These are phyloP conservation scores for Protonemura montana DNA, from an alignment of 2,888 invertebrate genomes.

Conservation along the genomic window DNA sequence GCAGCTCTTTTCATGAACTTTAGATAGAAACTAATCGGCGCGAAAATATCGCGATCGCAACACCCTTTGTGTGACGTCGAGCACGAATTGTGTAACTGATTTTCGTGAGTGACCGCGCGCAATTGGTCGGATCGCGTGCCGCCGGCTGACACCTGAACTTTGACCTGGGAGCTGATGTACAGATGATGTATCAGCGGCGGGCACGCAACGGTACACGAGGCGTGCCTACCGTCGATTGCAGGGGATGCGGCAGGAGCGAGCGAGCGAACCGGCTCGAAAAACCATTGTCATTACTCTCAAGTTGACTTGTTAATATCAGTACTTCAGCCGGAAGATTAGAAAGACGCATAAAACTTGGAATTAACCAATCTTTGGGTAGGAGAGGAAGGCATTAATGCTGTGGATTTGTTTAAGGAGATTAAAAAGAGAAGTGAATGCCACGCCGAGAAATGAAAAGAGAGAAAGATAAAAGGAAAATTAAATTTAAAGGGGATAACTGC, in stretches of 20 bases:
- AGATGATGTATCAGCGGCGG: conserved; percentile 21
- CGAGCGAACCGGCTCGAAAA: not conserved
- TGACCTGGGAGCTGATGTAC: conserved; percentile 23
- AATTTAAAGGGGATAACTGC: conserved; percentile 23
- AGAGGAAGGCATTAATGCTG: conserved; percentile 23
- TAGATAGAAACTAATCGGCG: not conserved
- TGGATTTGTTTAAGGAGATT: conserved; percentile 41
- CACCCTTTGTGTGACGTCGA: not conserved
- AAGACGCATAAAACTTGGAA: conserved; percentile 33
- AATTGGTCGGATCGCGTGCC: not conserved
- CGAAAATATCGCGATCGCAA: not conserved
- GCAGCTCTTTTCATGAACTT: not conserved
- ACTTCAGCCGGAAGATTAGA: conserved; percentile 37
- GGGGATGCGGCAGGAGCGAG: not conserved
- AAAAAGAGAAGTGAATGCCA: conserved; percentile 31
- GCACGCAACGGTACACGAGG: conserved; percentile 17
- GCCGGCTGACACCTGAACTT: not conserved
- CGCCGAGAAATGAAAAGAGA: conserved; percentile 22
- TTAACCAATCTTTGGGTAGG: conserved; percentile 28
- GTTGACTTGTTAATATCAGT: conserved; percentile 41
- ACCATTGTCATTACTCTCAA: conserved; percentile 22
- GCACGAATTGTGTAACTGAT: not conserved
- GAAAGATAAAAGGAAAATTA: conserved; percentile 14
- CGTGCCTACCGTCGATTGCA: not conserved
- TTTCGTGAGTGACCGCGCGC: not conserved